Evolutionary conservation across 2,888 invertebrate genomes (phyloP).

Genomic region (Trissoscelio sp.): DNA sequence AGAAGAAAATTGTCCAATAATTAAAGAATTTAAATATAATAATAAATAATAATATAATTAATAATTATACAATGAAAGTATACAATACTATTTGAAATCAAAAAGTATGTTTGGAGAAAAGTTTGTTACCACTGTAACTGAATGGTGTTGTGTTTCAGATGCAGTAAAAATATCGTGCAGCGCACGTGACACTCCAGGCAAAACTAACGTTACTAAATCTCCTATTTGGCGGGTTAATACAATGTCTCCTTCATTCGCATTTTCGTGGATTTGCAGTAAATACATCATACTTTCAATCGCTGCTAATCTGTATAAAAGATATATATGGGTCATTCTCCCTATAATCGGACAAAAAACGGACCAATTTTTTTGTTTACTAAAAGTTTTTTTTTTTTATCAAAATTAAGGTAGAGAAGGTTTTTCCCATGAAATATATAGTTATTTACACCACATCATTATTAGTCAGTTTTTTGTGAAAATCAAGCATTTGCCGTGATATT

Average conservation of each 20-base stretch:
- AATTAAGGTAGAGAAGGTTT: too few species aligned
- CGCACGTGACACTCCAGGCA: conserved; percentile 87
- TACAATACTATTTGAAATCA: too few species aligned
- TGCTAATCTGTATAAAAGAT: conserved; percentile 75
- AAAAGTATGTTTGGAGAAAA: too few species aligned
- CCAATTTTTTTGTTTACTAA: too few species aligned
- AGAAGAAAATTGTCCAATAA: background rate
- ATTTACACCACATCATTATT: too few species aligned
- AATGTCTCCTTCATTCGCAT: conserved; percentile 85
- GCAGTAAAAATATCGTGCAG: conserved; percentile 86
- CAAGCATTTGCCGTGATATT: too few species aligned
- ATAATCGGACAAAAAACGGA: too few species aligned
- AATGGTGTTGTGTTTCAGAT: conserved; percentile 86
- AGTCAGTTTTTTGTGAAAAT: too few species aligned
- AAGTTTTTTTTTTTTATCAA: background rate
- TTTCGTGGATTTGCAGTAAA: conserved; percentile 86
- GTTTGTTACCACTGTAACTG: conserved; percentile 85
- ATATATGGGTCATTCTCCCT: too few species aligned
- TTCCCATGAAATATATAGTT: too few species aligned
- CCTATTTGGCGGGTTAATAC: conserved; percentile 85
- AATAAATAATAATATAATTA: conserved; percentile 70
- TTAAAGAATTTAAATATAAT: background rate
- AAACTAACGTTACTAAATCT: conserved; percentile 86
- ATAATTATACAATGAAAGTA: too few species aligned
- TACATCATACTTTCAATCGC: conserved; percentile 87